Percentiles rank a stretch among this genome's conserved stretches.
phyloP scores from a whole-genome alignment of 2,113 vertebrate species.

The Bos taurus region ARS-UCD2.0 NC_037349.1:45440501-45441000 shows the following conservation, averaged over 20 bases:
- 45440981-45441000: background rate
- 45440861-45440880: background rate
- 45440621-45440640: background rate
- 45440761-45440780: background rate
- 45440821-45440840: accelerated
- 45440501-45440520: background rate
- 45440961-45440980: background rate
- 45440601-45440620: background rate
- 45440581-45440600: background rate
- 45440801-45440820: background rate
- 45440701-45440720: background rate
- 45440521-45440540: background rate
- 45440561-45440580: background rate
- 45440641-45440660: background rate
- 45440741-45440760: background rate
- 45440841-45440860: background rate
- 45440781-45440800: background rate
- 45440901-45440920: background rate
- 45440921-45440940: background rate
- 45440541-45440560: background rate
- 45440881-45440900: background rate
- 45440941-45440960: background rate
- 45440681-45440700: no score
- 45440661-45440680: background rate
- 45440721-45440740: background rate